Base-by-base conservation (phyloP, 2,797 vertebrate genomes). In the Tragopan temminckii region DNA sequence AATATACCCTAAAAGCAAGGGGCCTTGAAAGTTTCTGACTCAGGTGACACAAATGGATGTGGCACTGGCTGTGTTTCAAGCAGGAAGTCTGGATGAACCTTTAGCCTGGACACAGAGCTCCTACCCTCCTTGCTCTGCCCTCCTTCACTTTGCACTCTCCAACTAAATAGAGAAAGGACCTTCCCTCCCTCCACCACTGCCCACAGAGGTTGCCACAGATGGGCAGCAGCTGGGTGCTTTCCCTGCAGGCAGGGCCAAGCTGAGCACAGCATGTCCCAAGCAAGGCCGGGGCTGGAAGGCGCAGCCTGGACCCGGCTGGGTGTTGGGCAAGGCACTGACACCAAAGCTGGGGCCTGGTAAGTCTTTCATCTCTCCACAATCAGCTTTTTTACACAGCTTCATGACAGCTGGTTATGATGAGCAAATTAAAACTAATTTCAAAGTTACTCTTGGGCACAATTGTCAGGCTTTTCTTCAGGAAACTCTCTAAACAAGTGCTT, bases 351-450 rank as follows among this genome's bases (percentile, higher is more conserved):
- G 46, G 61, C 76, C 42, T 88, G 46, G 9, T 13, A 86, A 88
- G 66, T 57, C 78, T 90, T 87, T 88, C 11, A 81, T 72, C 64
- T 83, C 68, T 89, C 85, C 68, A 86, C 93, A 96, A 90, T 81
- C 66, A 93, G 90, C 18, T 83, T 94, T 94, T 94, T 95, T 76
- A 89, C 70, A 69, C 36, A 78, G 36, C 62, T 42, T 53, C 66
- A 42, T 80, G 90, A 91, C 88, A 94, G 90, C 83, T 91, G 90
- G 89, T 95, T 95, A 93, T 85, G 69, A 97, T 90, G 91, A 96
- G 79, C 72, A 93, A 87, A 88, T 95, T 95, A 89, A 94, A 95
- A 76, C 77, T 62, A 81, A 77, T 93, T 95, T 95, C 87, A 53
- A 86, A 96, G 79, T 92, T 92, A 95, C 94, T 94, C 89, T 84